Conservation (phyloP, 2,113 vertebrate genomes). For the Plestiodon gilberti region DNA sequence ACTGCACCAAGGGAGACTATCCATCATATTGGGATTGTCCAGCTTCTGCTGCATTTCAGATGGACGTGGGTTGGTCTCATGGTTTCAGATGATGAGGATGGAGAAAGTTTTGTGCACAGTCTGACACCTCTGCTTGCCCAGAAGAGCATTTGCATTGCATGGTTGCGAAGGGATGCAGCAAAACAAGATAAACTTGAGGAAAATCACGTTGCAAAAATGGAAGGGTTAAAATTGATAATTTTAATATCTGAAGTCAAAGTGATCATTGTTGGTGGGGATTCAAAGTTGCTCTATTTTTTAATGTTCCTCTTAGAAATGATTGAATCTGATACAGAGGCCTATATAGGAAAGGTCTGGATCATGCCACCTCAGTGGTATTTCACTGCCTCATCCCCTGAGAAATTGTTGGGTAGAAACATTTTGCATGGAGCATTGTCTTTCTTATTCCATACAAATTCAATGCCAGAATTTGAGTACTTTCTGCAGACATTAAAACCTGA, state of each 20-base stretch:
- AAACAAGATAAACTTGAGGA: too few species aligned
- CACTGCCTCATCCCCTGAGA: accelerated
- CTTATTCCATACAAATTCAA: not conserved
- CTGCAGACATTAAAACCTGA: not conserved
- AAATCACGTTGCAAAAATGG: not conserved
- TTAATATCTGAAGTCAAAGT: not conserved
- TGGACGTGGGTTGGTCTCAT: too few species aligned
- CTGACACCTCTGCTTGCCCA: not conserved
- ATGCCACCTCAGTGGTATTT: too few species aligned
- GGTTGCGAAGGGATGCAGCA: too few species aligned
- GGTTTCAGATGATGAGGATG: slow-evolving; percentile 2
- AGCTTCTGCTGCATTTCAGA: too few species aligned
- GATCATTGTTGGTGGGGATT: not conserved
- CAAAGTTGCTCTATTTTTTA: not conserved
- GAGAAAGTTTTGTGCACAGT: not conserved
- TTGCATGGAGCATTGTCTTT: not conserved
- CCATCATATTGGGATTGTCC: too few species aligned
- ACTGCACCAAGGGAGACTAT: too few species aligned
- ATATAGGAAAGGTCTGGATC: not conserved
- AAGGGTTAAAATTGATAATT: not conserved
- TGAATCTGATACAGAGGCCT: too few species aligned
- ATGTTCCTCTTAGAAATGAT: too few species aligned
- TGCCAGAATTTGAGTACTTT: not conserved
- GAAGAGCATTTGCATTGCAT: not conserved
- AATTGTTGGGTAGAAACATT: not conserved